These are phyloP conservation scores for Denticeps clupeoides DNA, from an alignment of 2,797 vertebrate genomes.

Conservation along the genomic window DNA sequence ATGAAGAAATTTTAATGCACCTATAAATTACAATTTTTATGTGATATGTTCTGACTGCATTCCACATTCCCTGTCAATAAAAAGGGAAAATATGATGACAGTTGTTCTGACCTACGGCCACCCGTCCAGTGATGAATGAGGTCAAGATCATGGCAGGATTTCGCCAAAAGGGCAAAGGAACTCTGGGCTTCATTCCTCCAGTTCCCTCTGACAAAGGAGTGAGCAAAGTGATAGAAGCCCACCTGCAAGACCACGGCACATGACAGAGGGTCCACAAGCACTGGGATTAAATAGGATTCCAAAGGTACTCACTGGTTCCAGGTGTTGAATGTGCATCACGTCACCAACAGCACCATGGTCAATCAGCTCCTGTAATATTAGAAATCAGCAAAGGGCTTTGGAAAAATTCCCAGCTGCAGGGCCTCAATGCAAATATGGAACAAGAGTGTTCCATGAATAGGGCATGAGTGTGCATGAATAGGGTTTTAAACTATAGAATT, in stretches of 20 bases:
- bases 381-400: neutral
- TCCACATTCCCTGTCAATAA: no score
- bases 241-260: slow-evolving; percentile 61
- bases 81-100: neutral
- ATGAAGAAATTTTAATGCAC: slow-evolving; percentile 69
- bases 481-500: no score
- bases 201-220: slow-evolving; percentile 75
- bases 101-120: slow-evolving; percentile 48
- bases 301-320: slow-evolving; percentile 70
- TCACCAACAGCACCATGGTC: slow-evolving; percentile 62
- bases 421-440: no score
- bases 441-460: no score
- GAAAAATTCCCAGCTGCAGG: neutral
- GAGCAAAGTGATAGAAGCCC: slow-evolving; percentile 74
- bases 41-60: neutral
- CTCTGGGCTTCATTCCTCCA: slow-evolving; percentile 75
- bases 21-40: slow-evolving; percentile 32
- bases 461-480: no score
- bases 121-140: slow-evolving; percentile 71
- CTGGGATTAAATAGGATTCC: no score
- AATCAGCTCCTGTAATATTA: slow-evolving; percentile 54
- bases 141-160: slow-evolving; percentile 76
- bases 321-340: slow-evolving; percentile 71
- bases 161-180: slow-evolving; percentile 68
- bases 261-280: no score